Conservation (phyloP, 37 sponge, comb jelly and placozoan species). For the Beroe forskalii region DNA sequence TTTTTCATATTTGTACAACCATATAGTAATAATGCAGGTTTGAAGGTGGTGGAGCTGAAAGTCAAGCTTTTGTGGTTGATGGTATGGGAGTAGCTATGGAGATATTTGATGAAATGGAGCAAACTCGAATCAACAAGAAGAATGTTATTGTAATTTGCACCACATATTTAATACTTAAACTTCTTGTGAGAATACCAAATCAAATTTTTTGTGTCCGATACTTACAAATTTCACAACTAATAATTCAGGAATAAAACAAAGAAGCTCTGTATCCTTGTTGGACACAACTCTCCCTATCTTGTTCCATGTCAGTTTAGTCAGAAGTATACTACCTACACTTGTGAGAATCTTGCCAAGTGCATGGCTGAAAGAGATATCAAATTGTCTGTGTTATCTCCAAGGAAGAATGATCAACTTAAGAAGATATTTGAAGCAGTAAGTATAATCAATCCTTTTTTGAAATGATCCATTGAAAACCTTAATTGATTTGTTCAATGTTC, state of each 20-base stretch:
- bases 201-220: neutral
- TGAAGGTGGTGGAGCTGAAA: slow-evolving; percentile 48
- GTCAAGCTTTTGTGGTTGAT: slow-evolving; percentile 57
- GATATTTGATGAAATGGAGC: slow-evolving; percentile 54
- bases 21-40: too few species aligned
- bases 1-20: too few species aligned
- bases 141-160: too few species aligned
- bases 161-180: too few species aligned
- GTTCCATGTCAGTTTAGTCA: slow-evolving; percentile 45
- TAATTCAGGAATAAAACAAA: neutral
- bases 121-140: slow-evolving; percentile 32
- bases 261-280: slow-evolving; percentile 38
- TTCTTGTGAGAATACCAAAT: neutral
- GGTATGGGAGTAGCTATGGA: slow-evolving; percentile 48
- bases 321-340: neutral
- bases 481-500: too few species aligned
- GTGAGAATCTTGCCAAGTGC: slow-evolving; percentile 49
- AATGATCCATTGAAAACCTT: too few species aligned
- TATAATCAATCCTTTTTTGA: too few species aligned
- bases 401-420: slow-evolving; percentile 30
- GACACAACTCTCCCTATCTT: slow-evolving; percentile 45
- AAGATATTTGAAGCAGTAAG: slow-evolving; percentile 62
- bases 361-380: slow-evolving; percentile 57
- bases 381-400: slow-evolving; percentile 1
- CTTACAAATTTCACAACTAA: neutral